Evolutionary conservation across 2,888 invertebrate genomes (phyloP), one percentile per base, ranked within the genome.

Genomic region (Gymnocheta viridis): DNA sequence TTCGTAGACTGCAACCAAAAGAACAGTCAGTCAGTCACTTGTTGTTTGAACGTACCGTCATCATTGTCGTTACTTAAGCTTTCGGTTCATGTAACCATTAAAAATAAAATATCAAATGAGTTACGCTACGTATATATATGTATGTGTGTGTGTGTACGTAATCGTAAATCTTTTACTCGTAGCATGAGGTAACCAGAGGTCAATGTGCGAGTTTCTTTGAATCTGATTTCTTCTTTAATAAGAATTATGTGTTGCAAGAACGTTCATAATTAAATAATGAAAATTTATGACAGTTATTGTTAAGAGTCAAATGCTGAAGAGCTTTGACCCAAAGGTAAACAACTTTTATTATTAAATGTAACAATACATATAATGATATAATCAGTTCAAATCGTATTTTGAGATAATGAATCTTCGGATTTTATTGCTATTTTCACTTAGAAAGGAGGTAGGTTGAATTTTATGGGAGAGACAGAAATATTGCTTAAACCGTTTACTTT

Each of bases 31-130:
- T n/a, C 17, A 51, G 32, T 67, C 66, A 64, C 76, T 72, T 67
- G 67, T 64, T 81, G 67, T 74, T 82, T 74, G 60, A 82, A 67
- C 67, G 32, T 74, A 47, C 81, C 67, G 81, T 64, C 60, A 12
- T 44, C 44, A 24, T 41, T 17, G 54, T 27, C 58, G 35, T 77
- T 60, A 49, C 60, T 60, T 47, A 29, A 62, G 32, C 69, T 51
- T 32, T 60, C 29, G 27, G 44, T 62, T 44, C 24, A 62, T 70
- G 70, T 54, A 78, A 51, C 62, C 62, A 44, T 54, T 70, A 49
- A 78, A 73, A 78, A 67, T 67, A 44, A 73, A 67, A 73, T 58
- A 62, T 66, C 32, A 60, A 67, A 72, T 73, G 58, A 72, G 64
- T 51, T 74, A 51, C 27, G 29, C 19, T n/a, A n/a, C n/a, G n/a